phyloP scores from a whole-genome alignment of 2,113 vertebrate genomes.

The Phylloscopus whistleri region DNA sequence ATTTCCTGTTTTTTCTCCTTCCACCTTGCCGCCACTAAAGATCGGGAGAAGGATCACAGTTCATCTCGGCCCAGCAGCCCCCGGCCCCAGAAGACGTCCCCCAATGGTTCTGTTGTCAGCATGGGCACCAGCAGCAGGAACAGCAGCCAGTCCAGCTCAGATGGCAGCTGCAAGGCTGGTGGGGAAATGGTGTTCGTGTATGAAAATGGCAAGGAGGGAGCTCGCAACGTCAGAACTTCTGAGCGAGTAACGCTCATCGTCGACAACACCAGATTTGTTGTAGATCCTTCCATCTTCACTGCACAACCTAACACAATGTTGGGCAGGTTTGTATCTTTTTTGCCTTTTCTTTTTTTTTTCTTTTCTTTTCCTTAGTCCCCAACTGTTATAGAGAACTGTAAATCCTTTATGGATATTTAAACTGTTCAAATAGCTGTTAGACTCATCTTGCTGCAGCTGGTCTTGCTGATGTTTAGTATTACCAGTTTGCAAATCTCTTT shows the following conservation, averaged over 20 bases:
- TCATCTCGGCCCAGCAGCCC: conserved; percentile 92
- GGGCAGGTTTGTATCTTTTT: conserved; percentile 84
- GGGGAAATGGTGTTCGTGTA: conserved; percentile 97
- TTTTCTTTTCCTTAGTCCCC: not conserved
- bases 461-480: not conserved
- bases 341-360: not conserved
- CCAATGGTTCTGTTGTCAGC: conserved; percentile 85
- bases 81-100: conserved; percentile 89
- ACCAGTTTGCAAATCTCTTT: not conserved
- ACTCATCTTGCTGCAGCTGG: not conserved
- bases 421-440: not conserved
- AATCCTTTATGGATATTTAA: not conserved
- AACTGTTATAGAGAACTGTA: not conserved
- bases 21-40: conserved; percentile 41
- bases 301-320: conserved; percentile 99
- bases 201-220: conserved; percentile 90
- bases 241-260: conserved; percentile 96
- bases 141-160: conserved; percentile 91
- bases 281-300: conserved; percentile 95
- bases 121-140: conserved; percentile 88
- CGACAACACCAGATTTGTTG: conserved; percentile 97
- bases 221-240: conserved; percentile 84
- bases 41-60: conserved; percentile 89
- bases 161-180: conserved; percentile 87
- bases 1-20: not conserved